Evolutionary conservation across 2,888 invertebrate genomes (phyloP).

Genomic region (Argyra leucocephala): DNA sequence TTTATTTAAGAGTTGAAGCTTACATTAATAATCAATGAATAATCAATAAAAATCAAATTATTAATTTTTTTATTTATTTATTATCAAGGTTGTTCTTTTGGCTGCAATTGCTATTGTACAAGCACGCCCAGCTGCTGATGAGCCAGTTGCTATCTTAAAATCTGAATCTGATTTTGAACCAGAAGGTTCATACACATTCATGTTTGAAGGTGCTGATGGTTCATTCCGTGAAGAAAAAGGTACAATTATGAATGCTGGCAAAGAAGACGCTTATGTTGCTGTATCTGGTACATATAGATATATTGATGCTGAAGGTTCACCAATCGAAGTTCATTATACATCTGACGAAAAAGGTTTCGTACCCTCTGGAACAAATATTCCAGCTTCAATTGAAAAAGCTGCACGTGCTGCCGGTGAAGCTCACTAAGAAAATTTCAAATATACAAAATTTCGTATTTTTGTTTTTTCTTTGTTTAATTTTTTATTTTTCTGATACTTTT

Average conservation of each 20-base stretch:
- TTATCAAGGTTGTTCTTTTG: constrained; percentile 16
- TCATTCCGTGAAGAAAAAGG: constrained; percentile 32
- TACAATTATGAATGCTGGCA: constrained; percentile 28
- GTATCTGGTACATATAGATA: constrained; percentile 38
- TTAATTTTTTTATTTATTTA: constrained; percentile 10
- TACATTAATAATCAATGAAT: constrained; percentile 11
- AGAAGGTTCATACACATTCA: constrained; percentile 33
- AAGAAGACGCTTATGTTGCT: constrained; percentile 27
- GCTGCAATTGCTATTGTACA: constrained; percentile 20
- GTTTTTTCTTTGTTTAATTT: too few relatives aligned
- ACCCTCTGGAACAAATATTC: constrained; percentile 34
- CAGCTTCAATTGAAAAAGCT: constrained; percentile 34
- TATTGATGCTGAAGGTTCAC: constrained; percentile 33
- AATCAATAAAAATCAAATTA: constrained; percentile 16
- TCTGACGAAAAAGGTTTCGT: constrained; percentile 41
- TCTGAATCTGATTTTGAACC: constrained; percentile 29
- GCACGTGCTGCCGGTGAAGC: constrained; percentile 32
- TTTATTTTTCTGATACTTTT: neutral
- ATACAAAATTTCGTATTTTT: neutral
- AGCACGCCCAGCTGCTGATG: constrained; percentile 21
- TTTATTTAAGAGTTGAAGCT: constrained; percentile 35
- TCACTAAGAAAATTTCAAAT: constrained; percentile 11
- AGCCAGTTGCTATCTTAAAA: constrained; percentile 30
- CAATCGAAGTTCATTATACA: constrained; percentile 38
- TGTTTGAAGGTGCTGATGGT: constrained; percentile 34